A percentile compares a stretch with the other conserved stretches of the same genome.
Evolutionary conservation across 2,888 invertebrate genomes (phyloP).

Genomic region (Drosophila gaucha): DNA sequence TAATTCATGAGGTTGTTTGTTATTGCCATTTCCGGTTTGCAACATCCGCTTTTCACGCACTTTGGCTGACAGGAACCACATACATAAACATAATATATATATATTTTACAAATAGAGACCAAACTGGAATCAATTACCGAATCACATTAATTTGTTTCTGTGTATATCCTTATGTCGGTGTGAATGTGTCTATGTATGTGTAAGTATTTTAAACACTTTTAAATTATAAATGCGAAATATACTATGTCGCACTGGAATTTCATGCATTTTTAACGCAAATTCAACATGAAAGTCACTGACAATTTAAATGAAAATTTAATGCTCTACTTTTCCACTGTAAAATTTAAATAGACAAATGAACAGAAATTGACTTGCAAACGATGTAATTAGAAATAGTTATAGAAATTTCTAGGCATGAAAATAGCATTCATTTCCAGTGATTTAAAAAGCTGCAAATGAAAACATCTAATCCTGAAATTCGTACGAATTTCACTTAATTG

Average conservation of each 20-base stretch:
- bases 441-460: no score
- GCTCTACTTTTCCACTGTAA: constrained; percentile 3
- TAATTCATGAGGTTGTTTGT: constrained; percentile 72
- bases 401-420: no score
- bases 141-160: constrained; percentile 25
- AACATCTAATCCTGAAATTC: no score
- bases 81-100: constrained; percentile 11
- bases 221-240: constrained; percentile 30
- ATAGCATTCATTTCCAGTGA: no score
- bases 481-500: no score
- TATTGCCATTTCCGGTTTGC: constrained; percentile 72
- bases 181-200: neutral
- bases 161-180: neutral
- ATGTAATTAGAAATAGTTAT: neutral
- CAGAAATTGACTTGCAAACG: neutral
- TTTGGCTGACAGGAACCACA: constrained; percentile 34
- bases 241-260: constrained; percentile 29
- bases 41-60: constrained; percentile 67
- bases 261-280: constrained; percentile 40
- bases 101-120: constrained; percentile 18
- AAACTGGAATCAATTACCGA: constrained; percentile 27
- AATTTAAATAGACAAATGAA: neutral
- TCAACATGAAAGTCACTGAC: constrained; percentile 17
- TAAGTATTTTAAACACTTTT: constrained; percentile 23
- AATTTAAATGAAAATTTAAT: constrained; percentile 57